These are phyloP conservation scores for Drosophila persimilis DNA, from an alignment of 1,140 invertebrate genomes.

Conservation along the genomic window DNA sequence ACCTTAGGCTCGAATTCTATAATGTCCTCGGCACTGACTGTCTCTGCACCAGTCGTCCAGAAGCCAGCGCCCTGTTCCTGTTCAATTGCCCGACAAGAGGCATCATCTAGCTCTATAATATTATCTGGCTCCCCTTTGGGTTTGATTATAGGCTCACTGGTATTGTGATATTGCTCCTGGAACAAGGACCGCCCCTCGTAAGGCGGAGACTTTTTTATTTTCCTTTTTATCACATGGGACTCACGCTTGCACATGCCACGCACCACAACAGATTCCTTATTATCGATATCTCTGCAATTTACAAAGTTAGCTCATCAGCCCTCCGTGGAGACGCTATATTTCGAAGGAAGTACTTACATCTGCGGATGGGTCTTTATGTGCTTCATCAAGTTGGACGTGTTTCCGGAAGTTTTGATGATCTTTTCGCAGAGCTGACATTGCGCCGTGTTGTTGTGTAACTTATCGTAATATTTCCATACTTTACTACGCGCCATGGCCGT, in stretches of 20 bases:
- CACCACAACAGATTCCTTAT: constrained; percentile 44
- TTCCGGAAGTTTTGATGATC: constrained; percentile 53
- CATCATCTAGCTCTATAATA: no score
- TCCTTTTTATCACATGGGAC: not conserved
- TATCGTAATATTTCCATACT: constrained; percentile 62
- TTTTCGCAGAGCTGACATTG: constrained; percentile 55
- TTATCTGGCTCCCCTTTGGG: constrained; percentile 6
- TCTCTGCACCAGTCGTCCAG: constrained; percentile 13
- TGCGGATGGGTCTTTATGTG: constrained; percentile 56
- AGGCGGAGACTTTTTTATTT: not conserved
- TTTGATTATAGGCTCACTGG: constrained; percentile 19
- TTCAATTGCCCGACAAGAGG: no score
- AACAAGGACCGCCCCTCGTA: not conserved
- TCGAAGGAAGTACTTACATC: constrained; percentile 32
- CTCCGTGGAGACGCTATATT: no score
- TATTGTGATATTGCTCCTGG: not conserved
- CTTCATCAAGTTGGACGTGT: constrained; percentile 56
- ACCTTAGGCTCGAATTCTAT: constrained; percentile 53
- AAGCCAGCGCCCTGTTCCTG: no score
- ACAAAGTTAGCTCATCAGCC: not conserved
- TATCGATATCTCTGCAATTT: constrained; percentile 48
- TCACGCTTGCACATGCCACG: constrained; percentile 49
- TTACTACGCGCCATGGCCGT: constrained; percentile 52
- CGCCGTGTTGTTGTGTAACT: constrained; percentile 43
- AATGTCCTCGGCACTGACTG: constrained; percentile 40